phyloP scores from a whole-genome alignment of 2,797 vertebrate species.

The Phalloptychus januarius region DNA sequence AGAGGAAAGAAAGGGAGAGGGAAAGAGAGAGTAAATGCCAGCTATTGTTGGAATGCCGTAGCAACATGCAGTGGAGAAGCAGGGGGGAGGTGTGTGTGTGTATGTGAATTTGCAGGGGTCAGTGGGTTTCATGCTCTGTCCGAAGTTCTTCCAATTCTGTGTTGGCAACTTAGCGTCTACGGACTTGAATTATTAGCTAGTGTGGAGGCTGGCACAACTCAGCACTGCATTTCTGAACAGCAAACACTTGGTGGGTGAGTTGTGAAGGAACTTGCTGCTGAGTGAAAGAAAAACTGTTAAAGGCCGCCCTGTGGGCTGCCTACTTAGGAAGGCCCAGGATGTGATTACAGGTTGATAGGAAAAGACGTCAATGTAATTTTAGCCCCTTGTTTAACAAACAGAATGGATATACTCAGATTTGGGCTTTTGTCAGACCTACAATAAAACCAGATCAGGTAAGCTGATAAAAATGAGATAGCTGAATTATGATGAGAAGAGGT shows the following conservation, averaged over 20 bases:
- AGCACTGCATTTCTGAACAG: constrained; percentile 30
- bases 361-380: background rate
- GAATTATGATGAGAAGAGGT: background rate
- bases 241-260: constrained; percentile 22
- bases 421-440: background rate
- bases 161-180: constrained; percentile 44
- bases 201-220: constrained; percentile 45
- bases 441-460: background rate
- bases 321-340: background rate
- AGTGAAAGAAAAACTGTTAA: constrained; percentile 13
- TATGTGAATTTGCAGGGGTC: constrained; percentile 43
- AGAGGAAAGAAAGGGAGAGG: constrained; percentile 34
- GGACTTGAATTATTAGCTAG: constrained; percentile 53
- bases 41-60: constrained; percentile 78
- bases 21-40: constrained; percentile 69
- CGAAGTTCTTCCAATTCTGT: constrained; percentile 40
- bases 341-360: background rate
- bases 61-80: constrained; percentile 60
- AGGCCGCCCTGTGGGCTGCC: background rate
- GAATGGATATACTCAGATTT: background rate
- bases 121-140: constrained; percentile 59
- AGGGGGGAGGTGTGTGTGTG: constrained; percentile 49
- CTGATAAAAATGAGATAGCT: background rate
- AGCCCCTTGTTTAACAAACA: background rate
- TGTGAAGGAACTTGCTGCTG: constrained; percentile 18